A percentile compares a stretch with the other conserved stretches of the same genome.
Conservation (phyloP, 2,113 vertebrate genomes). For the Malurus cyaneus region DNA sequence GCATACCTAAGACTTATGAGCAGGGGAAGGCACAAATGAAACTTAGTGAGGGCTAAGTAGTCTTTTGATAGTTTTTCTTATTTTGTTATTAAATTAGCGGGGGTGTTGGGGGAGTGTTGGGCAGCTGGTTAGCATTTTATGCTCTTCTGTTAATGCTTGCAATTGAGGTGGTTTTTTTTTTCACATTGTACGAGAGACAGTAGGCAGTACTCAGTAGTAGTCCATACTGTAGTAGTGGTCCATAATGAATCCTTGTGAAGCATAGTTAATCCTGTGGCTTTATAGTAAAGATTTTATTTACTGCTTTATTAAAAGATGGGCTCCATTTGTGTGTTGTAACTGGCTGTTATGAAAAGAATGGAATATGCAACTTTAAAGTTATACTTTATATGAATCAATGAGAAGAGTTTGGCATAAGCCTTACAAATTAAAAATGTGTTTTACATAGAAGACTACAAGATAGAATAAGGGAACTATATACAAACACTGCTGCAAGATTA, state of each 20-base stretch:
- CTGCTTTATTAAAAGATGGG: slow-evolving; percentile 17
- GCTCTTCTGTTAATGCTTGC: neutral
- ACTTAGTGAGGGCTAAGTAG: neutral
- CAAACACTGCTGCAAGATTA: neutral
- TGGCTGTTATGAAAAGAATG: neutral
- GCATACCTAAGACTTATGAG: neutral
- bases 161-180: slow-evolving; percentile 18
- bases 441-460: neutral
- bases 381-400: neutral
- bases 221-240: neutral
- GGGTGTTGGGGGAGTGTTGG: neutral
- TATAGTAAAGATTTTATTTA: slow-evolving; percentile 37
- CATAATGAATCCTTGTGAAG: no score
- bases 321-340: neutral
- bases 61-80: neutral
- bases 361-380: neutral
- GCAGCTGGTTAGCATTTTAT: neutral
- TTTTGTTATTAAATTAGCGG: neutral
- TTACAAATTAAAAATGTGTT: neutral
- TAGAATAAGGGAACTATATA: neutral
- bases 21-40: neutral
- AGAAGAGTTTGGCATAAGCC: neutral
- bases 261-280: neutral
- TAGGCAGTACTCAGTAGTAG: slow-evolving; percentile 3
- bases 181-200: neutral